phyloP scores from a whole-genome alignment of 2,888 invertebrate genomes.

The Lymantria monacha region DNA sequence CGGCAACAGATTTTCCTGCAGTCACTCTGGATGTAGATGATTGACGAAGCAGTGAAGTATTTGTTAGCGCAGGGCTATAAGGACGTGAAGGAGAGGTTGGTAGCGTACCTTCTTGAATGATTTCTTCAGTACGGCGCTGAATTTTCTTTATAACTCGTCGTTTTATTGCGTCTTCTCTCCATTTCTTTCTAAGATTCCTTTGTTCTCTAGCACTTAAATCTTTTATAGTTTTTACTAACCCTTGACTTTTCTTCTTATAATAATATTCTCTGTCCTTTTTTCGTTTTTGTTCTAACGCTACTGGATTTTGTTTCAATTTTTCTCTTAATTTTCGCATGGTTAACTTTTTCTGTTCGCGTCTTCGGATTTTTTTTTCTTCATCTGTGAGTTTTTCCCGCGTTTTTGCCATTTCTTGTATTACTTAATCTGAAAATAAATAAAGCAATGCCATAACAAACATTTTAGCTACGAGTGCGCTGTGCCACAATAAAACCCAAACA shows the following conservation, averaged over 20 bases:
- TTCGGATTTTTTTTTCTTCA: conserved; percentile 7
- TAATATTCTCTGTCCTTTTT: conserved; percentile 14
- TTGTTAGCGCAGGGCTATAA: conserved; percentile 3
- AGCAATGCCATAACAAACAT: too few species aligned
- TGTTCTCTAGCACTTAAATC: conserved; percentile 22
- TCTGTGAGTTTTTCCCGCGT: conserved; percentile 1
- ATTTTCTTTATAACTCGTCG: conserved; percentile 11
- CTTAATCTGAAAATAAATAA: too few species aligned
- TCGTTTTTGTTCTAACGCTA: conserved; percentile 16
- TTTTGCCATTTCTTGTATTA: too few species aligned
- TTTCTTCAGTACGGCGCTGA: conserved; percentile 1
- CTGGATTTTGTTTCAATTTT: conserved; percentile 9
- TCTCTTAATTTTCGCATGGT: conserved; percentile 12
- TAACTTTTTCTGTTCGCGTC: conserved; percentile 15
- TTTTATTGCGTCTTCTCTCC: conserved; percentile 14
- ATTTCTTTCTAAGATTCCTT: conserved; percentile 15
- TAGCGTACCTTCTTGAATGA: conserved; percentile 7
- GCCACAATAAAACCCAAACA: too few species aligned
- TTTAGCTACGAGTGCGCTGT: too few species aligned
- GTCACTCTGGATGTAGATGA: conserved; percentile 2
- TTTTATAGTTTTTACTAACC: conserved; percentile 15
- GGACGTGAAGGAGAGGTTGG: neutral
- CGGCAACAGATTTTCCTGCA: conserved; percentile 7
- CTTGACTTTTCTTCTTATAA: conserved; percentile 7
- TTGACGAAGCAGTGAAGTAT: neutral